These are phyloP conservation scores for Struthidea cinerea DNA, from an alignment of 2,113 vertebrate genomes.

Conservation along the genomic window DNA sequence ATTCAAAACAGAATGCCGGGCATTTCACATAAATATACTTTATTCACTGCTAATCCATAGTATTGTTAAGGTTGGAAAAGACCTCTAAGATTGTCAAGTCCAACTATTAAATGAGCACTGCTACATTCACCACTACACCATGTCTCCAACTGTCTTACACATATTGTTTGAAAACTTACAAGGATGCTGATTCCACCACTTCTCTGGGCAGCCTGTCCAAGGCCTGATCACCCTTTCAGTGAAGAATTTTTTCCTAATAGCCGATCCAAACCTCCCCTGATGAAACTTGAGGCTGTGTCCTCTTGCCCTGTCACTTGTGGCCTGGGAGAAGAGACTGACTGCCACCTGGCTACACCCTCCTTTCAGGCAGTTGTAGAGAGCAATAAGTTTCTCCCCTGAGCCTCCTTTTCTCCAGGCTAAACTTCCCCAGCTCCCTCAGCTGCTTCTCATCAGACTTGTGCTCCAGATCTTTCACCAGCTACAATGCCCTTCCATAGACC, in stretches of 20 bases:
- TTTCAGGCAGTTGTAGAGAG: background rate
- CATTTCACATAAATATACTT: background rate
- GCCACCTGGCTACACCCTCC: background rate
- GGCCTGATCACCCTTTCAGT: background rate
- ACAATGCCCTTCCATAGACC: background rate
- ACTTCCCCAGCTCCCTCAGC: background rate
- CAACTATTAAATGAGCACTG: background rate
- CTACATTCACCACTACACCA: background rate
- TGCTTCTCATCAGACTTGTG: background rate
- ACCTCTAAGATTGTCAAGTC: background rate
- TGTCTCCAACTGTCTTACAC: too few relatives aligned
- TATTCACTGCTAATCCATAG: background rate
- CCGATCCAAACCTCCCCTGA: background rate
- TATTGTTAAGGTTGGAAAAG: background rate
- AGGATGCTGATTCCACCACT: background rate
- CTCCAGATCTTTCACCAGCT: background rate
- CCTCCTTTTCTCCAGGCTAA: background rate
- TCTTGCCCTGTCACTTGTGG: background rate
- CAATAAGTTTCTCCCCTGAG: fast-evolving
- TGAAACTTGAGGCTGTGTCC: background rate
- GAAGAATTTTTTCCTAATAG: background rate
- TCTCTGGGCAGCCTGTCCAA: background rate
- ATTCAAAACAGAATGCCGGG: background rate
- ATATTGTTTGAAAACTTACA: background rate
- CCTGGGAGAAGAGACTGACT: fast-evolving